phyloP scores from a whole-genome alignment of 1,140 invertebrate genomes.

The Achroia grisella region DNA sequence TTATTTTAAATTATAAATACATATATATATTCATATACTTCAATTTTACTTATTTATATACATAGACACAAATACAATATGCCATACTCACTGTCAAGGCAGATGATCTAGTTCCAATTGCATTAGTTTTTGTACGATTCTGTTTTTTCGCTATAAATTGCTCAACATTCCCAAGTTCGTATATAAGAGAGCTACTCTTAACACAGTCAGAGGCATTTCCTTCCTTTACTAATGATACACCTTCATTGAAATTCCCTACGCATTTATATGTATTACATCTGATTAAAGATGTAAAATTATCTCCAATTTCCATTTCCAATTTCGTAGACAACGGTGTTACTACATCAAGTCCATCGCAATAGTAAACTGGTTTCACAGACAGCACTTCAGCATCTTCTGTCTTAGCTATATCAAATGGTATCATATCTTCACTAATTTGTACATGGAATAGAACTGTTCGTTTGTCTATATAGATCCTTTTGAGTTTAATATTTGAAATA shows the following conservation, averaged over 20 bases:
- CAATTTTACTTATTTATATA: no score
- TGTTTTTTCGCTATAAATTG: no score
- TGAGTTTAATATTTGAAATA: slow-evolving; percentile 27
- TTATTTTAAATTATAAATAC: no score
- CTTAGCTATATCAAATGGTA: slow-evolving; percentile 24
- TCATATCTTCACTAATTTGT: slow-evolving; percentile 31
- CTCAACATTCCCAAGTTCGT: neutral
- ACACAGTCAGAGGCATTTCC: slow-evolving; percentile 18
- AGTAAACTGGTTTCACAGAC: slow-evolving; percentile 49
- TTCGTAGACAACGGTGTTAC: slow-evolving; percentile 19
- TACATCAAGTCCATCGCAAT: slow-evolving; percentile 29
- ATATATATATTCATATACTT: no score
- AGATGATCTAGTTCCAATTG: no score
- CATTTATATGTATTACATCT: slow-evolving; percentile 38
- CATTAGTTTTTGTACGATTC: no score
- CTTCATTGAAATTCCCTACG: slow-evolving; percentile 55
- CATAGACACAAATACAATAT: no score
- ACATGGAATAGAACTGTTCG: slow-evolving; percentile 36
- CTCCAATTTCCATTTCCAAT: slow-evolving; percentile 28
- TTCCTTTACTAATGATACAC: slow-evolving; percentile 44
- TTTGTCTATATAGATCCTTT: slow-evolving; percentile 40
- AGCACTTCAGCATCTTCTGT: slow-evolving; percentile 43
- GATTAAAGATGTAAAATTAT: slow-evolving; percentile 14
- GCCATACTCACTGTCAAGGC: no score
- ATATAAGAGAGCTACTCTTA: no score